Percentiles rank a stretch among this genome's conserved stretches.
Evolutionary conservation across 2,113 vertebrate species (phyloP).

Genomic region (Cervus canadensis): DNA sequence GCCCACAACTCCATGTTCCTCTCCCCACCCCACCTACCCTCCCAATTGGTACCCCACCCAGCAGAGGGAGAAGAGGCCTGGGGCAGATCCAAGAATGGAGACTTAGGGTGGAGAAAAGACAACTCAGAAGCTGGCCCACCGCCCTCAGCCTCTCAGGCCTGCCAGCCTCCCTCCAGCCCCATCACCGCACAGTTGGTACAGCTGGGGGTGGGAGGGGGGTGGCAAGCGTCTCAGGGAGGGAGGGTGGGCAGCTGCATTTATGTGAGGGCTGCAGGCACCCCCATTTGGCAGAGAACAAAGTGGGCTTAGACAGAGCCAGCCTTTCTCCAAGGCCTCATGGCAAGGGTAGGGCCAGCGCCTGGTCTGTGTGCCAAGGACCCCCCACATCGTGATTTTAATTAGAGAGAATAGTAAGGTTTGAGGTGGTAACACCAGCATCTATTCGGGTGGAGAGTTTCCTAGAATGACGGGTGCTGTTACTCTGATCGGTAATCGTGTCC

Average conservation of each 20-base stretch:
- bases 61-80: not conserved
- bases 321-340: not conserved
- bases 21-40: not conserved
- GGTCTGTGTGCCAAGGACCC: not conserved
- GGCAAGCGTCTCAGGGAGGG: not conserved
- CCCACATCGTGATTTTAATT: accelerated
- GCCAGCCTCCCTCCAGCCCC: not conserved
- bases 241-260: not conserved
- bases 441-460: accelerated
- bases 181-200: too few relatives aligned
- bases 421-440: not conserved
- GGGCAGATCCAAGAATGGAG: not conserved
- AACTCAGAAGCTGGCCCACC: not conserved
- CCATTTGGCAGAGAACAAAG: not conserved
- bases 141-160: not conserved
- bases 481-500: not conserved
- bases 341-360: not conserved
- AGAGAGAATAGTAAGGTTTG: not conserved
- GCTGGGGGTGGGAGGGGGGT: not conserved
- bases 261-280: not conserved
- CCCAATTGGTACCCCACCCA: not conserved
- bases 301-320: not conserved
- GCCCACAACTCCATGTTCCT: accelerated
- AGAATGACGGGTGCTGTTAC: not conserved
- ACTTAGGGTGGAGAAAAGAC: not conserved